Conservation (phyloP, 2,888 invertebrate genomes). For the Idaea straminata region DNA sequence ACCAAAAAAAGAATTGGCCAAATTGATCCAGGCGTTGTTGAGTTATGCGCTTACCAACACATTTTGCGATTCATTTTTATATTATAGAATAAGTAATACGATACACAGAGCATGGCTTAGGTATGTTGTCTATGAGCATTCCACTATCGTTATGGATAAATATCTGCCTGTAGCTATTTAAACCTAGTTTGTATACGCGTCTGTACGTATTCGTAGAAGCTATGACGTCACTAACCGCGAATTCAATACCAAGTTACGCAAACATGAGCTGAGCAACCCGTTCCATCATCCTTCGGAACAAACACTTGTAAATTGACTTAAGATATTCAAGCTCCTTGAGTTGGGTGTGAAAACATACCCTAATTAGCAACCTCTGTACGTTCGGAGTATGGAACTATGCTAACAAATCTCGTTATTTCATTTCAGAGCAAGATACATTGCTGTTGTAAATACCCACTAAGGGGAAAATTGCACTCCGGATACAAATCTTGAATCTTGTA, state of each 20-base stretch:
- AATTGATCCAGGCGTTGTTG: too few species aligned
- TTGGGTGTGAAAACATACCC: neutral
- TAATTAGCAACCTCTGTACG: neutral
- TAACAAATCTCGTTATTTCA: neutral
- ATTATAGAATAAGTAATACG: too few species aligned
- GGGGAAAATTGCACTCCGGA: too few species aligned
- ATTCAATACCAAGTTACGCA: neutral
- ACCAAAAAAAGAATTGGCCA: too few species aligned
- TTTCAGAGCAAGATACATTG: neutral
- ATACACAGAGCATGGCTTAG: too few species aligned
- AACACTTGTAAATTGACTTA: neutral
- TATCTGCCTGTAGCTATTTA: neutral
- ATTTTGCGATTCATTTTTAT: too few species aligned
- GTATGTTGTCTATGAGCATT: too few species aligned
- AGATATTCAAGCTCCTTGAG: neutral
- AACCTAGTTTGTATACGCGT: too few species aligned
- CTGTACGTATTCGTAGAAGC: neutral
- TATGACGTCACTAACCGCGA: neutral
- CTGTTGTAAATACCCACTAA: neutral
- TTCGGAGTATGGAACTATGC: neutral
- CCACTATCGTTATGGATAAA: neutral
- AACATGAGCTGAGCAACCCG: neutral
- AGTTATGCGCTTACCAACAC: too few species aligned
- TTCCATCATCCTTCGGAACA: neutral
- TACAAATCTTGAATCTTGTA: too few species aligned